Evolutionary conservation across 2,888 invertebrate species (phyloP).

Genomic region (Aromia moschata): DNA sequence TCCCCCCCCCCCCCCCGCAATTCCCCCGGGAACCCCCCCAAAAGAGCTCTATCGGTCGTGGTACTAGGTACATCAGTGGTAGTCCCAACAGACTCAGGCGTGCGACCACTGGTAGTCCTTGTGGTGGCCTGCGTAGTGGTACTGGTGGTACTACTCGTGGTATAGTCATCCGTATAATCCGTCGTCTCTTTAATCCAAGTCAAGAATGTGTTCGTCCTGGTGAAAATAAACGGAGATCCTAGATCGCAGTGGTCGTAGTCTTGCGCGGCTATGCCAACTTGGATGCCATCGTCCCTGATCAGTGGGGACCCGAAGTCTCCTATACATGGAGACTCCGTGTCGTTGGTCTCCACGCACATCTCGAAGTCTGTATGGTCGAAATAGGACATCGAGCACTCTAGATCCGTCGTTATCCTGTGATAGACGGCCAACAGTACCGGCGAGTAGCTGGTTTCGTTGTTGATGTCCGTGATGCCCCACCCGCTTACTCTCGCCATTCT

Average conservation of each 20-base stretch:
- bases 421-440: conserved; percentile 15
- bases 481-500: conserved; percentile 29
- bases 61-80: not conserved
- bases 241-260: conserved; percentile 17
- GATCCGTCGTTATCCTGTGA: conserved; percentile 23
- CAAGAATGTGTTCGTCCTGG: conserved; percentile 28
- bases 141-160: not conserved
- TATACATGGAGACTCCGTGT: conserved; percentile 17
- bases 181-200: conserved; percentile 31
- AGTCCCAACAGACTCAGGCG: not conserved
- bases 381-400: conserved; percentile 18
- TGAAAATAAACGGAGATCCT: conserved; percentile 26
- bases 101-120: not conserved
- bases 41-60: not conserved
- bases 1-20: too few relatives aligned
- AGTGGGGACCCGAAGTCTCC: conserved; percentile 34
- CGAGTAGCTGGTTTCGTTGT: conserved; percentile 3
- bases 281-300: conserved; percentile 17
- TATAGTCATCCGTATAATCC: not conserved
- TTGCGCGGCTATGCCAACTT: conserved; percentile 30
- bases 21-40: too few relatives aligned
- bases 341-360: conserved; percentile 23
- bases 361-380: conserved; percentile 23
- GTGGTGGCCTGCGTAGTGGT: not conserved
- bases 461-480: conserved; percentile 34